Evolutionary conservation across 1,140 invertebrate genomes (phyloP).

Genomic region (Andricus grossulariae): DNA sequence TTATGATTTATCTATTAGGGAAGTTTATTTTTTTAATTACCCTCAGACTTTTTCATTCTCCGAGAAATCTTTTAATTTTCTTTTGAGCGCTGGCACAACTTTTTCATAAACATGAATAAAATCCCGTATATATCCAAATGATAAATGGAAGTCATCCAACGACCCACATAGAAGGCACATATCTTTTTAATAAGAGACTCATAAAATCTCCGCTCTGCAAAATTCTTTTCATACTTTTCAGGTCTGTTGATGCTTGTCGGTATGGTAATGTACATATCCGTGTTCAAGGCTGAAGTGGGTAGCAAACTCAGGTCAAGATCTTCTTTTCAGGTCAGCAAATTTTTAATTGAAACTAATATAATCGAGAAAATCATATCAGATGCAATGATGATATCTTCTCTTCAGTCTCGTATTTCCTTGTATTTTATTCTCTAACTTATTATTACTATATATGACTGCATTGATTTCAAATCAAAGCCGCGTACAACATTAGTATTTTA

Average conservation of each 20-base stretch:
- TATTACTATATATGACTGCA: no score
- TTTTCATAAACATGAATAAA: neutral
- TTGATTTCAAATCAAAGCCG: no score
- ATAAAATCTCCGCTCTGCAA: neutral
- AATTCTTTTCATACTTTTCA: slow-evolving; percentile 71
- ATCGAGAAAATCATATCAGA: neutral
- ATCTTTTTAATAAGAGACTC: neutral
- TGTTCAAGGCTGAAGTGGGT: slow-evolving; percentile 92
- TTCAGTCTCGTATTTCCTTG: no score
- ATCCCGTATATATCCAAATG: neutral
- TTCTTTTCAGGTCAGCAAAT: slow-evolving; percentile 67
- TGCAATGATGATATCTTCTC: no score
- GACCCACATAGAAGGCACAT: neutral
- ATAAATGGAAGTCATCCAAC: neutral
- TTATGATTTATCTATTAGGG: no score
- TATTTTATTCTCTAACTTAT: no score
- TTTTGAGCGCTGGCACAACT: neutral
- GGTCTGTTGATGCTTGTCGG: slow-evolving; percentile 92
- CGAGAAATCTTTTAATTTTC: neutral
- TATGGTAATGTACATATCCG: slow-evolving; percentile 94
- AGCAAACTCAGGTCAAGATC: slow-evolving; percentile 89
- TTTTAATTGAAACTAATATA: slow-evolving; percentile 32
- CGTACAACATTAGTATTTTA: no score
- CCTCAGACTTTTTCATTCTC: neutral
- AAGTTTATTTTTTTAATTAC: no score